These are phyloP conservation scores for Cantharis flavilabris DNA, from an alignment of 2,888 invertebrate species.

Conservation along the genomic window DNA sequence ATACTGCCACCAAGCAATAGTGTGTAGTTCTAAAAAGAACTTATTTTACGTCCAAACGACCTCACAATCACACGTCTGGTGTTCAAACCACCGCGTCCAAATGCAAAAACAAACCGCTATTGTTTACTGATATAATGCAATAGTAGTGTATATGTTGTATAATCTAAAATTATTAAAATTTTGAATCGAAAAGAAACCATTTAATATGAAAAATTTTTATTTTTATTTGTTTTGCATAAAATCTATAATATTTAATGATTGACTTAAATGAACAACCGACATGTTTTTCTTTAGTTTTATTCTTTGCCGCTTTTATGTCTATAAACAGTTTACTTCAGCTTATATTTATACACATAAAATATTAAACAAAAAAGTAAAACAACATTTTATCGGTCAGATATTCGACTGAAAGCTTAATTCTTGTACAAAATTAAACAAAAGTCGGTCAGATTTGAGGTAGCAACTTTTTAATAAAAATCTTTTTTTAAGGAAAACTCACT, in stretches of 20 bases:
- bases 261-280: not conserved
- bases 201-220: not conserved
- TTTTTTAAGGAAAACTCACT: not conserved
- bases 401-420: not conserved
- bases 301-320: not conserved
- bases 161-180: not conserved
- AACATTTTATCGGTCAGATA: not conserved
- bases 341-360: not conserved
- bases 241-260: no score
- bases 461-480: not conserved
- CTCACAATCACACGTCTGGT: no score
- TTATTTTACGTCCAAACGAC: no score
- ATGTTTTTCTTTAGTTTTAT: not conserved
- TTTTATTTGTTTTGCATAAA: no score
- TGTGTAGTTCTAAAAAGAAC: no score
- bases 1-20: no score
- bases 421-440: not conserved
- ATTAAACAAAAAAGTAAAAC: not conserved
- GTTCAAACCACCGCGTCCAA: no score
- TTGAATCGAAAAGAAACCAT: not conserved
- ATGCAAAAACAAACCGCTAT: no score
- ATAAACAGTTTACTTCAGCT: not conserved
- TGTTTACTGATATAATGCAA: no score
- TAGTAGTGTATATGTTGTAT: no score
- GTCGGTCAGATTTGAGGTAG: not conserved